Percentiles rank a stretch among this genome's conserved stretches.
phyloP scores from a whole-genome alignment of 2,797 vertebrate species.

The Pipistrellus kuhlii region DNA sequence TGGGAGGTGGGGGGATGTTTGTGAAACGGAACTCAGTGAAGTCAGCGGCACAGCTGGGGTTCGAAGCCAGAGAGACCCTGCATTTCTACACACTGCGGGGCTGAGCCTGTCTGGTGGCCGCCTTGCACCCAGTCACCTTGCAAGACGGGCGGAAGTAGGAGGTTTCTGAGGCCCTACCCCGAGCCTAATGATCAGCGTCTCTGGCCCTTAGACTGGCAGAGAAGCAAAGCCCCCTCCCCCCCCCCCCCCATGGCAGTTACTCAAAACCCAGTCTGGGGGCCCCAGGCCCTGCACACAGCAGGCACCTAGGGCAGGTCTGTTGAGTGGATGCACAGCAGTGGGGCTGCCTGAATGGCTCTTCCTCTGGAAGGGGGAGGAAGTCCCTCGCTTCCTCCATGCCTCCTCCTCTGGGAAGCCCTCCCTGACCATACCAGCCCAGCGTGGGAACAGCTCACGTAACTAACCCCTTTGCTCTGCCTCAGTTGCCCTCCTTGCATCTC shows the following conservation, averaged over 20 bases:
- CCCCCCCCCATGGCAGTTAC: too few relatives aligned
- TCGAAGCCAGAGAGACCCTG: background rate
- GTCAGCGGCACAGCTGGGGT: background rate
- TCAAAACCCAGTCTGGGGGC: background rate
- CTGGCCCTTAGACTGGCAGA: background rate
- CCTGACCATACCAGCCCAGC: too few relatives aligned
- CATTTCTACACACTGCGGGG: background rate
- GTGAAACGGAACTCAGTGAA: background rate
- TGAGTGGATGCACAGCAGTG: background rate
- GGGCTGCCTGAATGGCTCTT: too few relatives aligned
- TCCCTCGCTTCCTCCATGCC: background rate
- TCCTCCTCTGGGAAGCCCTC: background rate
- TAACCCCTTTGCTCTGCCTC: background rate
- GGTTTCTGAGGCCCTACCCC: background rate
- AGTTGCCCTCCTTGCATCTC: background rate
- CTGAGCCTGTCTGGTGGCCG: background rate
- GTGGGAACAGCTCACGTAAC: too few relatives aligned
- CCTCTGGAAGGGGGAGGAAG: fast-evolving
- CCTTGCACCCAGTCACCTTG: background rate
- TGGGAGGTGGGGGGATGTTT: background rate
- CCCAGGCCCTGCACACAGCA: background rate
- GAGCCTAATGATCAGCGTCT: background rate
- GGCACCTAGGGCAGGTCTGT: fast-evolving
- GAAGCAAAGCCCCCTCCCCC: too few relatives aligned
- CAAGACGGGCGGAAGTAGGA: background rate